Percentiles rank a stretch among this genome's conserved stretches.
Conservation (phyloP, 2,797 vertebrate genomes). For the Rhinoraja longicauda region DNA sequence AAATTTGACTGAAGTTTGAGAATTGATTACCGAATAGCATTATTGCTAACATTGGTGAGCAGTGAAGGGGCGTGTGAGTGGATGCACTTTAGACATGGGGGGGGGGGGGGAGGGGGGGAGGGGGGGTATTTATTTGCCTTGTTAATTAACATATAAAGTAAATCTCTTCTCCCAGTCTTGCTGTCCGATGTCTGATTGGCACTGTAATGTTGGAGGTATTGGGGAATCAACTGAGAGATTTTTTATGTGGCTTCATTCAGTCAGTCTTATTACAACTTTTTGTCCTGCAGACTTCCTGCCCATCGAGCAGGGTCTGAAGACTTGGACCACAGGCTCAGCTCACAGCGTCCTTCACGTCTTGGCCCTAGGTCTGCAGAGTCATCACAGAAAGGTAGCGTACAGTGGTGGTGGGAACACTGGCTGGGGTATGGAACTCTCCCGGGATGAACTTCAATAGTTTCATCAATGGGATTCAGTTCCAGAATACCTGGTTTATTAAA, state of each 20-base stretch:
- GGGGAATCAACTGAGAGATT: neutral
- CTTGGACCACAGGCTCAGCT: neutral
- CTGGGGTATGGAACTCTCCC: too few species aligned
- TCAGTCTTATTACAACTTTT: neutral
- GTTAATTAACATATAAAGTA: too few species aligned
- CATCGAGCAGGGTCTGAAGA: neutral
- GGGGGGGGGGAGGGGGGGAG: too few species aligned
- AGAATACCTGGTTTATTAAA: neutral
- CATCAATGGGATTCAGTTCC: neutral
- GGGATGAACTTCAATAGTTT: neutral
- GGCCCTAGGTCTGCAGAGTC: neutral
- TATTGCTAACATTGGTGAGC: too few species aligned
- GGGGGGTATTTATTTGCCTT: too few species aligned
- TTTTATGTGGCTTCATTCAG: neutral
- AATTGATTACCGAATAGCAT: too few species aligned
- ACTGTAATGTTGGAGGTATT: neutral
- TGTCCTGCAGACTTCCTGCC: neutral
- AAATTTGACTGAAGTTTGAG: too few species aligned
- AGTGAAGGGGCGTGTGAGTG: too few species aligned
- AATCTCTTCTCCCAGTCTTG: too few species aligned
- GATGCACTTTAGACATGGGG: too few species aligned
- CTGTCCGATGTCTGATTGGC: too few species aligned
- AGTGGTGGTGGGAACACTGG: neutral
- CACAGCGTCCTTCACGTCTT: neutral
- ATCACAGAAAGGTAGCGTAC: conserved; percentile 13